Conservation (phyloP, 2,113 vertebrate genomes). For the Phalacrocorax brasilianus region DNA sequence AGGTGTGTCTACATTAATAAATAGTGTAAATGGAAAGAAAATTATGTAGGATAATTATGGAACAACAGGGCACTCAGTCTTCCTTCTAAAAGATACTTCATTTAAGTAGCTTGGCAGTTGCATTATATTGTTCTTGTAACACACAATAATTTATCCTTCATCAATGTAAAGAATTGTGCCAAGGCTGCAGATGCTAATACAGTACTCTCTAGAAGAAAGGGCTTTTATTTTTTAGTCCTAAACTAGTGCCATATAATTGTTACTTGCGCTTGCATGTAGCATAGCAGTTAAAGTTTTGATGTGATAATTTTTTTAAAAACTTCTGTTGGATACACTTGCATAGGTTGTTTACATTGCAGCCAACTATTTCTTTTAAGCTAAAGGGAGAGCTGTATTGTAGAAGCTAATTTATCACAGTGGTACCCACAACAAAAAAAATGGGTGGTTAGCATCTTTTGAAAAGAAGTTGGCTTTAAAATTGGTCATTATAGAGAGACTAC, state of each 20-base stretch:
- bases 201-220: background rate
- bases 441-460: background rate
- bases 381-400: background rate
- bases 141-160: background rate
- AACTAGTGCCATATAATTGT: background rate
- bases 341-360: background rate
- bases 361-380: background rate
- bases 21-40: background rate
- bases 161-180: background rate
- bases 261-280: background rate
- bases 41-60: background rate
- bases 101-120: background rate
- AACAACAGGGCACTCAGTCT: background rate
- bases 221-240: background rate
- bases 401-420: background rate
- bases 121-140: background rate
- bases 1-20: background rate
- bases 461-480: background rate
- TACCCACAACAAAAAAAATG: background rate
- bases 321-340: background rate
- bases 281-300: background rate
- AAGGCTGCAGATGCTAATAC: background rate
- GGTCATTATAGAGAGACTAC: background rate
- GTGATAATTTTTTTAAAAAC: background rate
- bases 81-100: background rate